These are phyloP conservation scores for Prietella phreatophila DNA, from an alignment of 2,113 vertebrate genomes.

Conservation along the genomic window DNA sequence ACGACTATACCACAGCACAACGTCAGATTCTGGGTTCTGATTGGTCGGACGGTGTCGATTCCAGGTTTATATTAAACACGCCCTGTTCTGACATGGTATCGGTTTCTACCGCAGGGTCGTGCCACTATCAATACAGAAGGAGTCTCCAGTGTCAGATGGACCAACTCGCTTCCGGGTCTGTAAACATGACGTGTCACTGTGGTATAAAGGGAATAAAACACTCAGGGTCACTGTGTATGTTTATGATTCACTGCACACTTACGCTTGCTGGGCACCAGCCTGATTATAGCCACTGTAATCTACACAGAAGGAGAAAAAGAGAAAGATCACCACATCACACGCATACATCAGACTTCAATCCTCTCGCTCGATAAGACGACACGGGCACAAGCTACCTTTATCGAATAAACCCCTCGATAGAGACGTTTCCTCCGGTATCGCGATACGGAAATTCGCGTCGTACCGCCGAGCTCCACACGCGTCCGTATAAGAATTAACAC, in stretches of 20 bases:
- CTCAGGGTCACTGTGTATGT: neutral
- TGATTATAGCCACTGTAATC: slow-evolving; percentile 97
- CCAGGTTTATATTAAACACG: neutral
- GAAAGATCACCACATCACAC: neutral
- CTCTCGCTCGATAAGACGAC: too few relatives aligned
- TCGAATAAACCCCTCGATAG: too few relatives aligned
- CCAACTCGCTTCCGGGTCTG: neutral
- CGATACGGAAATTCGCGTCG: too few relatives aligned
- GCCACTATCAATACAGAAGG: neutral
- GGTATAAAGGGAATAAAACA: neutral
- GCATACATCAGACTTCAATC: neutral
- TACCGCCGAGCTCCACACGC: too few relatives aligned
- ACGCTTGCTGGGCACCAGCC: slow-evolving; percentile 87
- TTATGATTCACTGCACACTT: slow-evolving; percentile 58
- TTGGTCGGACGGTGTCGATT: neutral
- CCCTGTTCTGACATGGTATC: neutral
- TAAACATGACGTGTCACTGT: neutral
- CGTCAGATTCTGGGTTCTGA: neutral
- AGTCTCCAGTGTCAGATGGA: neutral
- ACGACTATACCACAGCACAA: neutral
- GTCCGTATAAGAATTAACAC: too few relatives aligned
- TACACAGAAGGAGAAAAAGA: slow-evolving; percentile 54
- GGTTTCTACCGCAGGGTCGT: neutral
- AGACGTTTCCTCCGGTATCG: too few relatives aligned
- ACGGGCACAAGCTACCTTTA: too few relatives aligned